These are phyloP conservation scores for Myotis daubentonii DNA, from an alignment of 2,797 vertebrate genomes.

Conservation along the genomic window DNA sequence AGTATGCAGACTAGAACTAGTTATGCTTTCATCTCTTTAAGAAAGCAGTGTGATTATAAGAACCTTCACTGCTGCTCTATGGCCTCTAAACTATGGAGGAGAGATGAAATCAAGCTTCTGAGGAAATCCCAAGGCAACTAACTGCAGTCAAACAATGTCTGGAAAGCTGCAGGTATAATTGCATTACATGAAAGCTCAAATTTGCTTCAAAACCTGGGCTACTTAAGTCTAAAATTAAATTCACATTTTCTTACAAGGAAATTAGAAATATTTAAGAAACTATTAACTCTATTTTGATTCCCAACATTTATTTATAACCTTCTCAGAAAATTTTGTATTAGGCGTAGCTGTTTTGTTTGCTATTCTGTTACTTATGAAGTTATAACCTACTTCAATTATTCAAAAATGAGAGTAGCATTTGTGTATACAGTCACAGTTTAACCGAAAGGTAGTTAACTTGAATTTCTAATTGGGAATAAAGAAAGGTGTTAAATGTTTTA, in stretches of 20 bases:
- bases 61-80: background rate
- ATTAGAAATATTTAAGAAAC: background rate
- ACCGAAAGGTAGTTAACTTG: background rate
- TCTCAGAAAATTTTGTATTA: constrained; percentile 12
- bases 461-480: constrained; percentile 42
- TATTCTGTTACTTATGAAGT: constrained; percentile 1
- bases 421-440: background rate
- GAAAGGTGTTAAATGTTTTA: background rate
- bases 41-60: background rate
- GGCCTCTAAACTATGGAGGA: background rate
- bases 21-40: background rate
- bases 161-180: background rate
- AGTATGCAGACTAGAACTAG: background rate
- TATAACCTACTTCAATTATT: background rate
- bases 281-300: background rate
- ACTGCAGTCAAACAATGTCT: background rate
- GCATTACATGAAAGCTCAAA: background rate
- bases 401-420: background rate
- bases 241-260: constrained; percentile 29
- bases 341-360: background rate
- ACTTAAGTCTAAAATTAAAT: background rate
- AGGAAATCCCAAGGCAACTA: background rate
- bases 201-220: background rate
- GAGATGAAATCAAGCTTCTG: background rate
- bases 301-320: background rate